These are phyloP conservation scores for Lasiurus cinereus DNA, from an alignment of 2,113 vertebrate species.

Conservation along the genomic window DNA sequence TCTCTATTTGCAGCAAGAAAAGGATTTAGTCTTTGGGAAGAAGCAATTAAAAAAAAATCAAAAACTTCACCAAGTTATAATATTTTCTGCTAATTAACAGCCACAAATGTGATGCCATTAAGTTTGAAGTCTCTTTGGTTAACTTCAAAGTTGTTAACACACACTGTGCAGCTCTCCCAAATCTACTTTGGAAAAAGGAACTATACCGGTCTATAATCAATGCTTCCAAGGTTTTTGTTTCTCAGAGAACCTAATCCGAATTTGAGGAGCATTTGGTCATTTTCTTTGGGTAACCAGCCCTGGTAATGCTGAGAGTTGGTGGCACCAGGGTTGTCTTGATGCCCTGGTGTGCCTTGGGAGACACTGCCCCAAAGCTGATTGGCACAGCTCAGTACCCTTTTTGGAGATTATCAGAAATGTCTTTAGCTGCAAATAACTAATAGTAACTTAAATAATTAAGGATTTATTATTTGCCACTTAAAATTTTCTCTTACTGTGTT, in stretches of 20 bases:
- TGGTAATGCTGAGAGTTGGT: not conserved
- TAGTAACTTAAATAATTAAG: not conserved
- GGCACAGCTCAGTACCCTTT: not conserved
- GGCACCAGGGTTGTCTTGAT: not conserved
- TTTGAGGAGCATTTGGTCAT: not conserved
- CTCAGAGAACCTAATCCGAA: not conserved
- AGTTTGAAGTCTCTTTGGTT: slow-evolving; percentile 68
- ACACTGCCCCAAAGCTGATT: not conserved
- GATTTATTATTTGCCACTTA: not conserved
- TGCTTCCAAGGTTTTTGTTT: slow-evolving; percentile 52
- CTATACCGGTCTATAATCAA: slow-evolving; percentile 54
- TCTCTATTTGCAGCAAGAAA: slow-evolving; percentile 56
- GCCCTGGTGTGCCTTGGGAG: not conserved
- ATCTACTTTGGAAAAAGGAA: slow-evolving; percentile 65
- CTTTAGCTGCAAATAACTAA: not conserved
- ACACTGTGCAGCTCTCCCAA: slow-evolving; percentile 32
- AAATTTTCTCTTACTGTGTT: not conserved
- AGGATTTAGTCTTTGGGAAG: slow-evolving; percentile 69
- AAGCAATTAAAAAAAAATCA: slow-evolving; percentile 71
- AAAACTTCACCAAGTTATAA: slow-evolving; percentile 59
- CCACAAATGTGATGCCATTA: slow-evolving; percentile 71
- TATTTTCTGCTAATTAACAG: slow-evolving; percentile 81
- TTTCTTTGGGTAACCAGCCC: not conserved
- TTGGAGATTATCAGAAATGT: not conserved
- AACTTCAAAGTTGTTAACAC: slow-evolving; percentile 78